phyloP scores from a whole-genome alignment of 2,888 invertebrate genomes.

The Drosophila siamana region DNA sequence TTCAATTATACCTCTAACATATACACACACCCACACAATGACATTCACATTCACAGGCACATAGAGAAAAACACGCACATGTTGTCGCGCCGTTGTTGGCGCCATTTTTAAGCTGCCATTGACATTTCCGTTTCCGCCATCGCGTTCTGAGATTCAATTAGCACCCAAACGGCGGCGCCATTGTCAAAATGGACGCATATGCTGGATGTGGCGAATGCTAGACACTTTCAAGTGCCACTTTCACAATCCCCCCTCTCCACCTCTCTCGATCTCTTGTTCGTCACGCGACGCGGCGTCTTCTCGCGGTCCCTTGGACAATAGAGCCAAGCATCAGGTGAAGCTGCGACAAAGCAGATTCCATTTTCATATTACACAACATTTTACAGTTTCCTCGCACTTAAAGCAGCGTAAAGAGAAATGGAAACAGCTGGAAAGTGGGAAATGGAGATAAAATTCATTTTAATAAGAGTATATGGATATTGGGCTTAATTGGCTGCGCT shows the following conservation, averaged over 20 bases:
- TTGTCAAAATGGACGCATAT: conserved; percentile 50
- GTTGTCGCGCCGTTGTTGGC: conserved; percentile 38
- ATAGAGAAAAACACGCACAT: conserved; percentile 20
- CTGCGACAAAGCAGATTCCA: conserved; percentile 12
- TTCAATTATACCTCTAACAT: conserved; percentile 70
- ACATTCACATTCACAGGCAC: conserved; percentile 9
- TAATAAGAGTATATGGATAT: background rate
- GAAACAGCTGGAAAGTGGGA: background rate
- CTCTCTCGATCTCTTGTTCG: background rate
- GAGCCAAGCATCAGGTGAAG: conserved; percentile 22
- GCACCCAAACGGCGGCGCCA: conserved; percentile 61
- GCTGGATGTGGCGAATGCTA: conserved; percentile 30
- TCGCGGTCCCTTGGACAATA: background rate
- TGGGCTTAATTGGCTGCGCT: background rate
- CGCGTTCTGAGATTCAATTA: conserved; percentile 71
- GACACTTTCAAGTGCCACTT: conserved; percentile 30
- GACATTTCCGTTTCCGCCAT: conserved; percentile 75
- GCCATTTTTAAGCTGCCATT: conserved; percentile 78
- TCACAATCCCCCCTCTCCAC: background rate
- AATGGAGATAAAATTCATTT: background rate
- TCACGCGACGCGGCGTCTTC: background rate
- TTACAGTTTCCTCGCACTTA: background rate
- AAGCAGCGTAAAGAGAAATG: background rate
- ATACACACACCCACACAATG: conserved; percentile 18
- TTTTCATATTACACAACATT: conserved; percentile 9